Percentiles rank a stretch among this genome's conserved stretches.
These are phyloP conservation scores for Limnephilus lunatus DNA, from an alignment of 2,888 invertebrate genomes.

Conservation along the genomic window DNA sequence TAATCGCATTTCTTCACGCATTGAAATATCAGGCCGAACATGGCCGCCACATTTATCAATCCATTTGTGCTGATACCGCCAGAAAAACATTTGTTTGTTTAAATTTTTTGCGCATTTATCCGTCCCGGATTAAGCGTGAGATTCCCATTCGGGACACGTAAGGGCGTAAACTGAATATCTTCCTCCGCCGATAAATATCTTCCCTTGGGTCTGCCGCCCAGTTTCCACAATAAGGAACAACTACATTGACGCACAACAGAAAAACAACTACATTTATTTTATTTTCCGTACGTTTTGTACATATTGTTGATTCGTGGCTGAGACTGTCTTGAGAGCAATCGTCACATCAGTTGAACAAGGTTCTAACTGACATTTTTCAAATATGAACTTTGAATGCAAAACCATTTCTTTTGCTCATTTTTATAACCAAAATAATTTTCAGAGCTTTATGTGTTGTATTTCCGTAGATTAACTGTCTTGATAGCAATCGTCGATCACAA, in stretches of 20 bases:
- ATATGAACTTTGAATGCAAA: too few species aligned
- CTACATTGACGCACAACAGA: neutral
- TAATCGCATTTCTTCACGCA: neutral
- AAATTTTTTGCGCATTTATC: constrained; percentile 55
- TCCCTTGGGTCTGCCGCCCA: constrained; percentile 27
- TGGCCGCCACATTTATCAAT: constrained; percentile 40
- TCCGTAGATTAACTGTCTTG: too few species aligned
- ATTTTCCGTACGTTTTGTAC: neutral
- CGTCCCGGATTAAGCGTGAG: constrained; percentile 34
- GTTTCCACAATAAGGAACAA: constrained; percentile 27
- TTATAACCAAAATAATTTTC: too few species aligned
- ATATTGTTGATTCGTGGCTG: neutral
- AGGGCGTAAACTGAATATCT: constrained; percentile 66
- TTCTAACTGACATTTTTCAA: too few species aligned
- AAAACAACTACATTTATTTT: neutral
- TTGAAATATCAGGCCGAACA: neutral
- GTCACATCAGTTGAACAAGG: too few species aligned
- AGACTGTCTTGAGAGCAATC: neutral
- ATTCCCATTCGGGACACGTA: constrained; percentile 62
- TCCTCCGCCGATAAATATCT: constrained; percentile 60
- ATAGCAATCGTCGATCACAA: too few species aligned
- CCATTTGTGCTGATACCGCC: constrained; percentile 36
- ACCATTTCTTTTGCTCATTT: too few species aligned
- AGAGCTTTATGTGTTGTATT: too few species aligned
- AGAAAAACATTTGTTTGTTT: constrained; percentile 52